Conservation (phyloP, 2,888 invertebrate genomes). For the Tortricodes alternella region DNA sequence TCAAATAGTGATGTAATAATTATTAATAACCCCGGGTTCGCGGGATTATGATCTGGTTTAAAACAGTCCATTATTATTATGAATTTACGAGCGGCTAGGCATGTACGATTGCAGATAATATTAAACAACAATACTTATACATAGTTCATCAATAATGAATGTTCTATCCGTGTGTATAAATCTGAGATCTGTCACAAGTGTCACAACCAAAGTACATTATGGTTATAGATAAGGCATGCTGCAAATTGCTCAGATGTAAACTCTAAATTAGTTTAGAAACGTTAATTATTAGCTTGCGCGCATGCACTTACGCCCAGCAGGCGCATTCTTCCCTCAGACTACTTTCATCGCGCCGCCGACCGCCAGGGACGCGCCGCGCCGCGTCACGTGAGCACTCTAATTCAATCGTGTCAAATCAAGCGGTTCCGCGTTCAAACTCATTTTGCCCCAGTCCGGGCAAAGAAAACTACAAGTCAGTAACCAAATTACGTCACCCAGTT, state of each 20-base stretch:
- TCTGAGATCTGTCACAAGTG: no score
- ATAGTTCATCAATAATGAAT: no score
- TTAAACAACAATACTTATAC: no score
- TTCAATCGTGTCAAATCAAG: not conserved
- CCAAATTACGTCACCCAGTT: constrained; percentile 11
- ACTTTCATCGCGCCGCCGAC: constrained; percentile 25
- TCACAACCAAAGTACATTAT: no score
- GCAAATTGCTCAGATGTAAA: constrained; percentile 7
- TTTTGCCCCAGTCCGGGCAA: not conserved
- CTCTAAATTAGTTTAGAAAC: constrained; percentile 11
- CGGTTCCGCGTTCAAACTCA: constrained; percentile 7
- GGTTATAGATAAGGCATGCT: not conserved
- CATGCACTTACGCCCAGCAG: constrained; percentile 19
- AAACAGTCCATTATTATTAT: no score
- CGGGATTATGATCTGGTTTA: not conserved
- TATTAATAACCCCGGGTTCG: not conserved
- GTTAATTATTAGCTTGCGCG: constrained; percentile 9
- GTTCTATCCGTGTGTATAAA: no score
- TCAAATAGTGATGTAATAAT: not conserved
- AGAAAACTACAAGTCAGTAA: not conserved
- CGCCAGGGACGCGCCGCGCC: constrained; percentile 4
- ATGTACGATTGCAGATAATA: not conserved
- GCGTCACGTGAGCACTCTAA: not conserved
- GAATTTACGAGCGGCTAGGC: no score
- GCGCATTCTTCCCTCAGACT: constrained; percentile 20